Evolutionary conservation across 2,113 vertebrate genomes (phyloP), one percentile per base, ranked within the genome.

Genomic region (Megaleporinus macrocephalus): DNA sequence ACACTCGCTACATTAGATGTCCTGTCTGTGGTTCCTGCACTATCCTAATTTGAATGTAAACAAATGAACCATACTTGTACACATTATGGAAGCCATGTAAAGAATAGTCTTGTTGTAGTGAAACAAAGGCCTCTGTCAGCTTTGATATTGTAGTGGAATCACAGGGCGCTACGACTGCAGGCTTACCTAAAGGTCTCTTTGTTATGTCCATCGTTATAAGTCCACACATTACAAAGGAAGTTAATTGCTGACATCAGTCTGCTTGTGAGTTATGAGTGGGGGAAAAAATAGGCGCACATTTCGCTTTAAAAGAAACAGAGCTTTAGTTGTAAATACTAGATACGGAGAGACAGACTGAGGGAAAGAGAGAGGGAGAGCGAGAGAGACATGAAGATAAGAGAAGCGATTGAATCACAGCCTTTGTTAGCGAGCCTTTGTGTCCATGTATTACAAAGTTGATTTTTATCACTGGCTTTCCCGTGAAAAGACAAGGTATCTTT

Each of bases 401-500:
- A 70, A 47, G 69, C 85, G 86, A 91, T 82, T 84, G 80, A 91
- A 90, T 91, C 91, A 87, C 69, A 75, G 83, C 80, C 88, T 90
- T 89, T 91, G 84, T 93, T 90, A 89, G 84, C 81, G 79, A 68
- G 87, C 84, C 90, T 90, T 93, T 91, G 91, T 90, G 36, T 89
- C 82, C 82, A 73, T 82, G 75, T 88, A 79, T 89, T 85, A 85
- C 84, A 84, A 86, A 87, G 76, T 86, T 87, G 89, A 90, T 89
- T 90, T 91, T 61, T 88, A 92, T 91, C 92, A 79, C 82, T 22
- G 71, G 73, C 78, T 86, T 87, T 74, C 66, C 86, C 69, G 59
- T 93, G 77, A 89, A 93, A 89, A 92, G 89, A 86, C 86, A 84
- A 86, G 88, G 82, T 90, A 87, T 89, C 89, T 87, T 89, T 90